phyloP scores from a whole-genome alignment of 2,797 vertebrate species.

The Schizopygopsis pylzovi region DNA sequence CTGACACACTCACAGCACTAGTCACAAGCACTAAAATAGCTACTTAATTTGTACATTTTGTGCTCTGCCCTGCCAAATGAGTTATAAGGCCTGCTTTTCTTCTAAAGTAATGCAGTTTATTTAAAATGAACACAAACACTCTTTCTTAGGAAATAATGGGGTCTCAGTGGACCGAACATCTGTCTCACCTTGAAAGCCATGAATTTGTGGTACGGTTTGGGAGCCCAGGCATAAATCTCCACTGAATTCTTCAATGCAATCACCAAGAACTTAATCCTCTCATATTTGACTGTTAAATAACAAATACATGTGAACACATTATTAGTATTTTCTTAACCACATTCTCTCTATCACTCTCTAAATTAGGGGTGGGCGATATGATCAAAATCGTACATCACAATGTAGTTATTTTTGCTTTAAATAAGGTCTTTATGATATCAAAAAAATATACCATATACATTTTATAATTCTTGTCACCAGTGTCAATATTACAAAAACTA shows the following conservation, averaged over 20 bases:
- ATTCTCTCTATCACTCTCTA: neutral
- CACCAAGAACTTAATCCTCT: constrained; percentile 98
- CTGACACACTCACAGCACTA: constrained; percentile 1
- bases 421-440: too few relatives aligned
- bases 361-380: neutral
- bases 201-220: constrained; percentile 99
- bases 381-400: too few relatives aligned
- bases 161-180: neutral
- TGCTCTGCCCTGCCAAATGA: neutral
- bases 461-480: neutral
- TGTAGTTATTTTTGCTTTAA: too few relatives aligned
- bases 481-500: neutral
- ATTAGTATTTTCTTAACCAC: neutral
- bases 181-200: constrained; percentile 97
- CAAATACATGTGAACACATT: neutral
- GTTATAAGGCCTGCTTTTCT: neutral
- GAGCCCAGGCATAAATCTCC: constrained; percentile 99
- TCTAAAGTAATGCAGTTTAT: constrained; percentile 7
- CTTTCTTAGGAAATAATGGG: neutral
- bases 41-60: constrained; percentile 18
- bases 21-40: constrained; percentile 27
- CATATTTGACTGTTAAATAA: constrained; percentile 90
- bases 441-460: too few relatives aligned
- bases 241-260: constrained; percentile 98
- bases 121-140: constrained; percentile 20